Conservation (phyloP, 1,140 invertebrate species). For the Trichonephila clavata region DNA sequence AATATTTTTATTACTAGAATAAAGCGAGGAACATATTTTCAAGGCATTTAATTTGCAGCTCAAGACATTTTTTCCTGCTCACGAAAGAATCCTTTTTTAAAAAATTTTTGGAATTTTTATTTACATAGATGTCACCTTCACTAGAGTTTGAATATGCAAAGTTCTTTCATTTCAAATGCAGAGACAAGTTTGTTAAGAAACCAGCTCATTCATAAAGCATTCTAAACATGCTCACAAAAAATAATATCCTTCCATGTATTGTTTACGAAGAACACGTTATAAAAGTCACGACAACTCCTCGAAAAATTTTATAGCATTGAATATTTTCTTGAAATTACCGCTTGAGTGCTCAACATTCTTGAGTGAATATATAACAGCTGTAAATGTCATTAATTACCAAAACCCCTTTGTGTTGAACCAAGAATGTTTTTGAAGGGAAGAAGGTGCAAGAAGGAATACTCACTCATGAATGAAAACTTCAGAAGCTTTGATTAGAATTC, state of each 20-base stretch:
- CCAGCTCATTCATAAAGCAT: not conserved
- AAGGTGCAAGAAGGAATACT: not conserved
- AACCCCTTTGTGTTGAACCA: not conserved
- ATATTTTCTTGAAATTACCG: constrained; percentile 13
- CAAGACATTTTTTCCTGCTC: too few relatives aligned
- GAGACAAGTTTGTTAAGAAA: not conserved
- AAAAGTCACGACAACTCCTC: not conserved
- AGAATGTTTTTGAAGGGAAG: not conserved
- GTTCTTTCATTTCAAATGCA: not conserved
- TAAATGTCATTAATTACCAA: constrained; percentile 12
- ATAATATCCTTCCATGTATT: not conserved
- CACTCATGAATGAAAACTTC: not conserved
- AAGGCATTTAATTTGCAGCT: too few relatives aligned
- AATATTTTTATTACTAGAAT: too few relatives aligned
- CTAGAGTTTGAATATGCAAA: not conserved
- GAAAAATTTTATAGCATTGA: constrained; percentile 10
- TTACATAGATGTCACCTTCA: not conserved
- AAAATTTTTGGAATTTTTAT: not conserved
- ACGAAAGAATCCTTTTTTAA: too few relatives aligned
- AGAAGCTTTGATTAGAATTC: not conserved
- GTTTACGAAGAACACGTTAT: not conserved
- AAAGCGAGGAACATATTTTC: too few relatives aligned
- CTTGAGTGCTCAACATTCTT: not conserved
- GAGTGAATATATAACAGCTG: not conserved
- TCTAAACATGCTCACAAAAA: not conserved